A percentile compares a stretch with the other conserved stretches of the same genome.
phyloP scores from a whole-genome alignment of 2,888 invertebrate species.

The Lithophane semibrunnea region DNA sequence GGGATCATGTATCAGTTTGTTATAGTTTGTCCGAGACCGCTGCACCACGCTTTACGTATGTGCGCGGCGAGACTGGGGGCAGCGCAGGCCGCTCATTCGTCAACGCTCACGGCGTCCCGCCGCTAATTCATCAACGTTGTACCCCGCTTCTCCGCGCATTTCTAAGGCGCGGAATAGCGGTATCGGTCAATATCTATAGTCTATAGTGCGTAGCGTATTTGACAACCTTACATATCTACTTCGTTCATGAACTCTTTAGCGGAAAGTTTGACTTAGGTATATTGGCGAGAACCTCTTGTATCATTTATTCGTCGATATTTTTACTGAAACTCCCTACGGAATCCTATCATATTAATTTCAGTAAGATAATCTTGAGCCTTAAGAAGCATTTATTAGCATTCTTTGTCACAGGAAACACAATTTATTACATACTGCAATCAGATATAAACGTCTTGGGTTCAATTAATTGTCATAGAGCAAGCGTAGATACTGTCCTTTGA shows the following conservation, averaged over 20 bases:
- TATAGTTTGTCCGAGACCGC: no score
- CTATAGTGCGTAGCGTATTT: no score
- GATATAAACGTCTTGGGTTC: constrained; percentile 73
- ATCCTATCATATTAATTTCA: constrained; percentile 49
- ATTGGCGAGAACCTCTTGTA: not conserved
- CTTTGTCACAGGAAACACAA: constrained; percentile 65
- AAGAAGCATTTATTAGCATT: constrained; percentile 74
- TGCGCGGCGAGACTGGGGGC: no score
- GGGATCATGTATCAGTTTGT: not conserved
- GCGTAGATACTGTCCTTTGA: constrained; percentile 44
- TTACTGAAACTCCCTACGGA: not conserved
- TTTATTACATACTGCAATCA: constrained; percentile 75
- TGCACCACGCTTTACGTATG: no score
- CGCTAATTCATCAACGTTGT: no score
- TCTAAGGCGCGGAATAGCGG: no score
- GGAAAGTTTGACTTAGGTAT: not conserved
- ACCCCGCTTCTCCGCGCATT: no score
- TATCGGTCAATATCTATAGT: no score
- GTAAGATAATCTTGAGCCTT: constrained; percentile 53
- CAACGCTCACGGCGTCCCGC: no score
- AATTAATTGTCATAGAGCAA: constrained; percentile 68
- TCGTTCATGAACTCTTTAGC: no score
- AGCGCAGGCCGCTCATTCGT: no score
- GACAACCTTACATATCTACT: not conserved
- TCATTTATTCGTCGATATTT: not conserved